Evolutionary conservation across 2,113 vertebrate species (phyloP).

Genomic region (Hucho hucho): DNA sequence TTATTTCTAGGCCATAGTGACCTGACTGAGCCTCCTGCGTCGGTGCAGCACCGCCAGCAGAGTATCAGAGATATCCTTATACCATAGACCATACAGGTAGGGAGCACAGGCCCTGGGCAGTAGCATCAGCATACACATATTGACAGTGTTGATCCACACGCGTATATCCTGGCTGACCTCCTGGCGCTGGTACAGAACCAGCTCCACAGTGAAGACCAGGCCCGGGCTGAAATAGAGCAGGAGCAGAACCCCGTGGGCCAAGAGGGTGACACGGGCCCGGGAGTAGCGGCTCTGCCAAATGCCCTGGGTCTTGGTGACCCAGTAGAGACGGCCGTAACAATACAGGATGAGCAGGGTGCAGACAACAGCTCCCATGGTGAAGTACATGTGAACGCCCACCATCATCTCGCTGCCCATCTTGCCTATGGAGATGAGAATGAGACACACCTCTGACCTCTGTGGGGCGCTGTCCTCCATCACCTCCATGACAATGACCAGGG

Average conservation of each 20-base stretch:
- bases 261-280: constrained; percentile 74
- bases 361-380: constrained; percentile 57
- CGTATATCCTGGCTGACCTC: constrained; percentile 37
- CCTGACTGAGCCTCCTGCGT: constrained; percentile 39
- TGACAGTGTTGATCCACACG: constrained; percentile 72
- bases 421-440: constrained; percentile 63
- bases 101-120: constrained; percentile 74
- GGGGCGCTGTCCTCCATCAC: background rate
- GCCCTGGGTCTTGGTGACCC: constrained; percentile 73
- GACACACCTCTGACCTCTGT: constrained; percentile 48
- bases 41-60: constrained; percentile 60
- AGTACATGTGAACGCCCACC: constrained; percentile 57
- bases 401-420: constrained; percentile 28
- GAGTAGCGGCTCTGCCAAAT: constrained; percentile 77
- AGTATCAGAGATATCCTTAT: constrained; percentile 70
- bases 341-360: constrained; percentile 70
- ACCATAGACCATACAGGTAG: constrained; percentile 76
- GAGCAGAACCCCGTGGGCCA: constrained; percentile 73
- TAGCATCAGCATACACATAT: constrained; percentile 72
- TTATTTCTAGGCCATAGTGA: constrained; percentile 16
- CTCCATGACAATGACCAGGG: constrained; percentile 62
- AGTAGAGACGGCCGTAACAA: constrained; percentile 78
- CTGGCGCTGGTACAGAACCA: constrained; percentile 53
- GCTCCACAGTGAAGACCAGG: constrained; percentile 70
- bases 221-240: constrained; percentile 73